Evolutionary conservation across 2,888 invertebrate genomes (phyloP), one percentile per base, ranked within the genome.

Genomic region (Synergus umbraculus): DNA sequence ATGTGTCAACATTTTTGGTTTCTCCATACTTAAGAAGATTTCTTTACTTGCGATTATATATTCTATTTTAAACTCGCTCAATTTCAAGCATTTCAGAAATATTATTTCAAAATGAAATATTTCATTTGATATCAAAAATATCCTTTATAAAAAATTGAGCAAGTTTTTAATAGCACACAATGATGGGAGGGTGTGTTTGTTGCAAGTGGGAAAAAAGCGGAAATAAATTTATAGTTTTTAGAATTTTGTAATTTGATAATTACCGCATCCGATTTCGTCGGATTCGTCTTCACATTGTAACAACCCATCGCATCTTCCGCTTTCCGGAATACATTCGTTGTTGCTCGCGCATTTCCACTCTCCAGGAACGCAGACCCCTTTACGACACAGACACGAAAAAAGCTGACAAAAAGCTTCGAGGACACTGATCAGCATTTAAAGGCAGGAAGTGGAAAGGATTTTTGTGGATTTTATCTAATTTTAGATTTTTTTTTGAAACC

Each of bases 261-360:
- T 89, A 90, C 91, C 91, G 87, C 93, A 93, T 87, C 89, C 89
- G 85, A 86, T 86, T 89, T 94, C 94, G 89, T 94, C 94, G 77
- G 94, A 93, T 84, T 90, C 91, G 87, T 94, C 94, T 66, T 87
- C 83, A 88, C 94, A 94, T 85, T 89, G 85, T 18, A 80, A 67
- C 82, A 86, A 84, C 0, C 93, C 92, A 87, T 96, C 94, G 90
- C 96, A 96, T 37, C 93, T 92, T 65, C 91, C 91, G 29, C 85
- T 87, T 13, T 87, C 86, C 9, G 93, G 92, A 77, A 96, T 93
- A 90, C 96, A 96, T 46, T 94, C 93, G 3, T 93, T 94, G 83
- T 93, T 94, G 83, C 93, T 92, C 83, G 93, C 93, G 85, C 95
- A 95, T n/a, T 92, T 91, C 86, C 93, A 89, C 85, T 93, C 91